Evolutionary conservation across 64 coral and sea anemone species (phyloP).

Genomic region (Pocillopora damicornis): DNA sequence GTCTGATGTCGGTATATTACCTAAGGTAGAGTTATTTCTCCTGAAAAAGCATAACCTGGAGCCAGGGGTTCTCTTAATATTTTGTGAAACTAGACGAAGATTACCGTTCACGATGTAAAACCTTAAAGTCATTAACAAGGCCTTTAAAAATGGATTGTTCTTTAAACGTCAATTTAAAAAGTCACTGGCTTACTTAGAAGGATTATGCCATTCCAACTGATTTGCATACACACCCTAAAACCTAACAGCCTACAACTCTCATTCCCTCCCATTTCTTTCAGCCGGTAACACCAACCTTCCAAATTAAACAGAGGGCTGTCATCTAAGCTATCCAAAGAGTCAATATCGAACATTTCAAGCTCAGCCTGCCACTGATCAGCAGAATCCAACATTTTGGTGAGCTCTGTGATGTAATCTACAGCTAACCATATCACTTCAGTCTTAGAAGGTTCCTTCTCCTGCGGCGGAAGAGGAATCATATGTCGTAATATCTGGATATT

Average conservation of each 20-base stretch:
- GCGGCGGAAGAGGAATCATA: conserved; percentile 59
- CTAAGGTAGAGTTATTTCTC: too few species aligned
- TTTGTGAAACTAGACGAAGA: too few species aligned
- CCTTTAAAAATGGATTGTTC: too few species aligned
- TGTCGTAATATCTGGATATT: conserved; percentile 65
- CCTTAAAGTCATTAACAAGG: too few species aligned
- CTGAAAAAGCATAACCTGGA: too few species aligned
- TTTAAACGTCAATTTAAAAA: background rate
- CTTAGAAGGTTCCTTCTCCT: conserved; percentile 68
- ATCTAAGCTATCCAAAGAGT: conserved; percentile 33
- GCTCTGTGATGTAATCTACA: conserved; percentile 54
- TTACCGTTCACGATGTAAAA: too few species aligned
- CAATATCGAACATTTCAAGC: conserved; percentile 27
- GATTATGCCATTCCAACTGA: background rate
- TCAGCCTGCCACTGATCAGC: conserved; percentile 23
- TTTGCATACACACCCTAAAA: background rate
- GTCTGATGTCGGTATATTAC: too few species aligned
- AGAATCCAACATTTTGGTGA: conserved; percentile 56
- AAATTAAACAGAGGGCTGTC: conserved; percentile 39
- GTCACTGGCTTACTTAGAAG: background rate
- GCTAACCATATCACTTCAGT: conserved; percentile 69
- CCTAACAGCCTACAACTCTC: background rate
- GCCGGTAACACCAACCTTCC: background rate
- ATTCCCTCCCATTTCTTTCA: background rate
- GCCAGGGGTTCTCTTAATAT: too few species aligned